Conservation (phyloP, 2,888 invertebrate genomes). For the Morinoia aosen region DNA sequence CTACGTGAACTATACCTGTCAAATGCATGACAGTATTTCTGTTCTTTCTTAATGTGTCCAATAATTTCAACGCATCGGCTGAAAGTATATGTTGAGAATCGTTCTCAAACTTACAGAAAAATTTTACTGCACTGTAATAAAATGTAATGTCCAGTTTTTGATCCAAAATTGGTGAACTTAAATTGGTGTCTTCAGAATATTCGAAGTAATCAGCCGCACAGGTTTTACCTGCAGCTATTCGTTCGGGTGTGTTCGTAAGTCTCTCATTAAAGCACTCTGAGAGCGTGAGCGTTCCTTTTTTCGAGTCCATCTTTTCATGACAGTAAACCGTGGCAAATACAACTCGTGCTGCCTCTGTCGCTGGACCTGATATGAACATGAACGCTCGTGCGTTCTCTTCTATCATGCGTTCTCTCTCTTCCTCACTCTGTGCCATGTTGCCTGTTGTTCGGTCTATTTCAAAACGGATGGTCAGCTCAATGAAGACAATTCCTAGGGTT, state of each 20-base stretch:
- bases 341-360: background rate
- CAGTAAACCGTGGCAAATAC: background rate
- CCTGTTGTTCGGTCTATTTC: background rate
- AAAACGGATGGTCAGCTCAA: background rate
- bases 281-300: background rate
- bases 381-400: background rate
- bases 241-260: background rate
- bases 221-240: background rate
- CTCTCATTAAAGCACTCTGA: background rate
- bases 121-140: background rate
- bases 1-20: background rate
- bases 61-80: background rate
- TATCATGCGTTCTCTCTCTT: background rate
- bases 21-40: background rate
- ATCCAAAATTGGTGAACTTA: background rate
- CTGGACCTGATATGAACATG: slow-evolving; percentile 22
- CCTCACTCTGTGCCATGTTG: background rate
- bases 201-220: background rate
- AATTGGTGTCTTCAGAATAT: background rate
- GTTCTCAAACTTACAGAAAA: background rate
- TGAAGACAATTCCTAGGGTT: background rate
- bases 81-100: background rate
- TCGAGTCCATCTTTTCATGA: background rate
- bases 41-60: background rate
- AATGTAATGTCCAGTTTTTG: background rate